Percentiles rank a stretch among this genome's conserved stretches.
Conservation (phyloP, 2,113 vertebrate species). For the Rhinoderma darwinii region DNA sequence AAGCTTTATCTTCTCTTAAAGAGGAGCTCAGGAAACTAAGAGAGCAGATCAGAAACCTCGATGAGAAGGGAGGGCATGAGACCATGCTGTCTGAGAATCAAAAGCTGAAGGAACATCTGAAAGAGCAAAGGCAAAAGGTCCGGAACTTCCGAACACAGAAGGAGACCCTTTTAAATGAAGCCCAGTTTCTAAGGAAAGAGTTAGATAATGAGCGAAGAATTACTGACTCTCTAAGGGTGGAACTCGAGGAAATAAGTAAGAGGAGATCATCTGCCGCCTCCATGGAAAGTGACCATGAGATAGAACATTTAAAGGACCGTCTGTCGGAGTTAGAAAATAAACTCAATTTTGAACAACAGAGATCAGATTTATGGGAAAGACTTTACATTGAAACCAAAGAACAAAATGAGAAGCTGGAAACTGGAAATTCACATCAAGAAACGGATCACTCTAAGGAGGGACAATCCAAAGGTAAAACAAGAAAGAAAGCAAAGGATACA, state of each 20-base stretch:
- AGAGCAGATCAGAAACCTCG: slow-evolving; percentile 80
- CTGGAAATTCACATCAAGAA: slow-evolving; percentile 41
- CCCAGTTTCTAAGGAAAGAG: slow-evolving; percentile 79
- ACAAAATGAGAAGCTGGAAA: slow-evolving; percentile 69
- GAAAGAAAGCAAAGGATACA: slow-evolving; percentile 79
- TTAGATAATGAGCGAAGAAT: slow-evolving; percentile 80
- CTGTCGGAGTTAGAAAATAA: slow-evolving; percentile 86
- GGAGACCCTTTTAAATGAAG: slow-evolving; percentile 79
- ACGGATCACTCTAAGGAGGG: slow-evolving; percentile 66
- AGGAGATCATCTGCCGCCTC: slow-evolving; percentile 54
- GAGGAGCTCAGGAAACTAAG: slow-evolving; percentile 83
- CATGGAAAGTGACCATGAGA: slow-evolving; percentile 68
- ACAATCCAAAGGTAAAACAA: slow-evolving; percentile 75
- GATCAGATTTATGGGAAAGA: slow-evolving; percentile 94
- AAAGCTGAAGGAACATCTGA: slow-evolving; percentile 82
- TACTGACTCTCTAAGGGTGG: slow-evolving; percentile 76
- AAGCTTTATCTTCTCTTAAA: slow-evolving; percentile 78
- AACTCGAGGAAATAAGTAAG: slow-evolving; percentile 76
- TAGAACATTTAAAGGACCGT: slow-evolving; percentile 74
- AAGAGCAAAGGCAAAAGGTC: slow-evolving; percentile 80
- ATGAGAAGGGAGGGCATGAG: slow-evolving; percentile 78
- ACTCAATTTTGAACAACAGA: slow-evolving; percentile 91
- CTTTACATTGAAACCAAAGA: slow-evolving; percentile 91
- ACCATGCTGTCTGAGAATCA: slow-evolving; percentile 82
- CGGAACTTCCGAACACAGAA: slow-evolving; percentile 79